A percentile compares a stretch with the other conserved stretches of the same genome.
Conservation (phyloP, 2,888 invertebrate species). For the Limulus polyphemus region DNA sequence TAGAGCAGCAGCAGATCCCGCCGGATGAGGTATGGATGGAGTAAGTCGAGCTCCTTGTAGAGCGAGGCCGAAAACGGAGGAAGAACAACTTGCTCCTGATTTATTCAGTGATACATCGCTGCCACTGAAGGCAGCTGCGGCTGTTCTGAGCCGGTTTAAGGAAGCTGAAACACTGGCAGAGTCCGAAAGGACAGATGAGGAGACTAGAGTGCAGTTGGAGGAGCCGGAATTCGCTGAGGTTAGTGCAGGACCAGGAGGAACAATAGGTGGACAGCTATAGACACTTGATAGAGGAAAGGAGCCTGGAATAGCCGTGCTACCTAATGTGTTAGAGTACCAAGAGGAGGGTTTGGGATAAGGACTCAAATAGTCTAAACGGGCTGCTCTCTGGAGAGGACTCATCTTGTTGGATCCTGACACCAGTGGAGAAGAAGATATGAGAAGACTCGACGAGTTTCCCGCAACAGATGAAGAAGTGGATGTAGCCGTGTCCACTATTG, state of each 20-base stretch:
- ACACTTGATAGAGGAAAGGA: constrained; percentile 19
- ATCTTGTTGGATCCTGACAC: constrained; percentile 14
- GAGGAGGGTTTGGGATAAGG: constrained; percentile 15
- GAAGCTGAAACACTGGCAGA: constrained; percentile 19
- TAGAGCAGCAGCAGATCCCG: too few species aligned
- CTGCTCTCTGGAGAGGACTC: constrained; percentile 20
- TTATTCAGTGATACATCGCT: too few species aligned
- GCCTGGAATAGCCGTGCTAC: constrained; percentile 14
- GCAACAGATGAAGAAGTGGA: constrained; percentile 8
- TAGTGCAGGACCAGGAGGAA: constrained; percentile 17
- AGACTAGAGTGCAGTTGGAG: constrained; percentile 14
- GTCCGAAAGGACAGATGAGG: constrained; percentile 16
- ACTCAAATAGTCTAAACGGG: constrained; percentile 14
- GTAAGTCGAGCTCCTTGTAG: too few species aligned
- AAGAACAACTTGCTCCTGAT: too few species aligned
- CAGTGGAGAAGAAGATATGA: constrained; percentile 17
- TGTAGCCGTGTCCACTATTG: constrained; percentile 31
- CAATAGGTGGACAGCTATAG: constrained; percentile 23
- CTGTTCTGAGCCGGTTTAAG: constrained; percentile 23
- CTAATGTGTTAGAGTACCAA: constrained; percentile 21
- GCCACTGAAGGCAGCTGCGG: constrained; percentile 16
- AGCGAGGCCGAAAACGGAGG: too few species aligned
- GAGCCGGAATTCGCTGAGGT: constrained; percentile 5
- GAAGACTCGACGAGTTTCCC: constrained; percentile 29
- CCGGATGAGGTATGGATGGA: too few species aligned